Percentiles rank a stretch among this genome's conserved stretches.
Conservation (phyloP, 1,140 invertebrate species). For the Macrobrachium nipponense region DNA sequence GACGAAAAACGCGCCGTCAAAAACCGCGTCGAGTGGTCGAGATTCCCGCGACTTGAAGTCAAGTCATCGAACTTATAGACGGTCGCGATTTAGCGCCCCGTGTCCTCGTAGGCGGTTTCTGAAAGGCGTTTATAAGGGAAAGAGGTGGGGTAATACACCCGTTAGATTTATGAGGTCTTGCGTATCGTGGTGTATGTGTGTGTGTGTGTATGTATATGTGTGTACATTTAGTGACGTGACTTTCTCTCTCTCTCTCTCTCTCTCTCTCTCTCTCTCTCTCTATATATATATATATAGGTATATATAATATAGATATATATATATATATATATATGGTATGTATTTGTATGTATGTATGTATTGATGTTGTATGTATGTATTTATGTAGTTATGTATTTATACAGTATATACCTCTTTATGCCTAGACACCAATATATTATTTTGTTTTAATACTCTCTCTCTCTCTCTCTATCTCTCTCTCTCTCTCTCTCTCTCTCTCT, state of each 20-base stretch:
- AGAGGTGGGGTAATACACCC: too few species aligned
- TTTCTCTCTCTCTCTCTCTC: too few species aligned
- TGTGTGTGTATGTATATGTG: background rate
- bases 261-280: too few species aligned
- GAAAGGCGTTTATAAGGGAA: too few species aligned
- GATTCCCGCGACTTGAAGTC: background rate
- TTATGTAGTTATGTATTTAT: background rate
- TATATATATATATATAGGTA: background rate
- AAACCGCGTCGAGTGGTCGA: background rate
- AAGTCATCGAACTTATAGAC: background rate
- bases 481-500: background rate
- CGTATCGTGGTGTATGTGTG: background rate
- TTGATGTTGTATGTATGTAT: background rate
- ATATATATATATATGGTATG: background rate
- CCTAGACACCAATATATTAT: background rate
- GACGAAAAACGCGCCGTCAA: background rate
- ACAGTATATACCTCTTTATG: constrained; percentile 1
- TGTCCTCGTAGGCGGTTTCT: too few species aligned
- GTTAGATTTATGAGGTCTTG: too few species aligned
- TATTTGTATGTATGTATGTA: background rate
- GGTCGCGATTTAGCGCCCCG: too few species aligned
- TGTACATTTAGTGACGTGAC: background rate
- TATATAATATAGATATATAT: background rate
- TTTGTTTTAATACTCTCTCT: background rate
- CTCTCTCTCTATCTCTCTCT: background rate